Conservation (phyloP, 2,113 vertebrate genomes). For the Aplodontia rufa region DNA sequence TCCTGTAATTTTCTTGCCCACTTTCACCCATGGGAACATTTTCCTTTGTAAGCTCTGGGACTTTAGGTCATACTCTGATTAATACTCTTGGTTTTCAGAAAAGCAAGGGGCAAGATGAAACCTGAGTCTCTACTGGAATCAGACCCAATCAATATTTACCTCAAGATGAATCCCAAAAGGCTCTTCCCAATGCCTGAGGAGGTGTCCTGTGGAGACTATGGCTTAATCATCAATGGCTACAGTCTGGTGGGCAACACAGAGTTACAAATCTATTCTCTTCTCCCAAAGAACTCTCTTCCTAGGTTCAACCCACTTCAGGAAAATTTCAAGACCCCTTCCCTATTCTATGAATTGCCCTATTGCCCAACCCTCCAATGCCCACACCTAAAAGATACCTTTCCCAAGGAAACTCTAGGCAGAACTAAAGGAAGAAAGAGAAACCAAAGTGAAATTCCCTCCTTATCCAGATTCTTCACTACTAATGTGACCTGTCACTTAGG, state of each 20-base stretch:
- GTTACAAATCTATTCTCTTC: constrained; percentile 85
- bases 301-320: neutral
- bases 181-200: constrained; percentile 86
- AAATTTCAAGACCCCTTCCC: constrained; percentile 26
- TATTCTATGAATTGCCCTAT: neutral
- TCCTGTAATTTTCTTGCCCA: neutral
- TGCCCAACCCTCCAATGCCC: neutral
- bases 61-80: neutral
- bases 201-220: constrained; percentile 89
- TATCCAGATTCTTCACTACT: constrained; percentile 6
- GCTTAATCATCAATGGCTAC: constrained; percentile 93
- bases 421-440: constrained; percentile 34
- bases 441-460: neutral
- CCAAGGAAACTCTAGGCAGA: neutral
- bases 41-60: neutral
- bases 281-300: neutral
- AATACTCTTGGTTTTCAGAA: constrained; percentile 80
- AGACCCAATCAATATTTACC: constrained; percentile 80
- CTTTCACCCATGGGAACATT: neutral
- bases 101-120: constrained; percentile 90
- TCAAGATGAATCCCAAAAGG: constrained; percentile 72
- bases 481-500: neutral
- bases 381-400: constrained; percentile 11
- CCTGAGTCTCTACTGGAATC: constrained; percentile 82
- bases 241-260: constrained; percentile 89